Base-by-base conservation (phyloP, 2,113 vertebrate genomes). In the Mastomys natalensis region DNA sequence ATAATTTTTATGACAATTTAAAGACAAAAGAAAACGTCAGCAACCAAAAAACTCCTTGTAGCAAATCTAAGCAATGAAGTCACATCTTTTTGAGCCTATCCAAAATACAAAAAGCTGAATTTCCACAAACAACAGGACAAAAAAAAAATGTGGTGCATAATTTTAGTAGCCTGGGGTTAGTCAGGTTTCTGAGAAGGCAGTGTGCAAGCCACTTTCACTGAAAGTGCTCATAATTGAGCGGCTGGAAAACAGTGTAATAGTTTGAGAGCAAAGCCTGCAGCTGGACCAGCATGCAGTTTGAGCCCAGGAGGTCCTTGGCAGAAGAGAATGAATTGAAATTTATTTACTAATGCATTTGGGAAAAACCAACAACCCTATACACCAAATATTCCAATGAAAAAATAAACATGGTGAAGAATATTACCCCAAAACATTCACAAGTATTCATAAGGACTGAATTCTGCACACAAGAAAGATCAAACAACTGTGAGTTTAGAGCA, bases 91-190 rank as follows among this genome's bases (percentile, higher is more conserved):
- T 2, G 16, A 88, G 26, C 6, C 9, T 92, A 86, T 72, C 37
- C 58, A 94, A 94, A 85, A 72, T 34, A 60, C 37, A 91, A 92
- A 92, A 89, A 92, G 51, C 58, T 95, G 40, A 85, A 87, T 88
- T 85, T 94, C 43, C 74, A 5, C 53, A 87, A 92, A 94, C 4
- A 91, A 86, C 12, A 88, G 60, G 64, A 94, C 11, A 45, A 72
- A 88, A 89, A 82, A 58, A 72, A 88, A 90, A 89, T 29, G 66
- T 19, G 74, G 22, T 4, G 34, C 11, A 31, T n/a, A 40, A 76
- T 40, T 90, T 58, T 64, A 73, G 70, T 17, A 45, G 40, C n/a
- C 64, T 68, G 4, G 15, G 60, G 22, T 91, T 94, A 80, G 43
- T 94, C 76, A 88, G 45, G 76, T 62, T 90, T 85, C 51, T 37